Evolutionary conservation across 2,797 vertebrate genomes (phyloP), one percentile per base, ranked within the genome.

Genomic region (Kryptopterus vitreolus): DNA sequence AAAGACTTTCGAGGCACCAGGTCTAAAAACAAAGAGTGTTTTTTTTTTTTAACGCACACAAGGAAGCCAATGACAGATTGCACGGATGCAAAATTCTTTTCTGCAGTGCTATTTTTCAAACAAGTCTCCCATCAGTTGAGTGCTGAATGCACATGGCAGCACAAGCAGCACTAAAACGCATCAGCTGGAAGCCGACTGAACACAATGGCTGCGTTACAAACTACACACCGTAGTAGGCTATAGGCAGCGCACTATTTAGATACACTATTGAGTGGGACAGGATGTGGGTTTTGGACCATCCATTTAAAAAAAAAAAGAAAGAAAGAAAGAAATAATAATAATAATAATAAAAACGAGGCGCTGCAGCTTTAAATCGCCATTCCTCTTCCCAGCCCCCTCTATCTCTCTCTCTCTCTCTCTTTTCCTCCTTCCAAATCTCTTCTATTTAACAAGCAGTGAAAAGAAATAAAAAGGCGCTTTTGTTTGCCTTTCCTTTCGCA

Each of bases 381-480:
- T 93, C 93, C 93, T 35, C 52, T 53, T 92, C 90, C 92, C 93
- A 92, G 92, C 93, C 91, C 95, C 76, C 53, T 29, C 50, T 29
- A 4, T 35, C 10, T 12, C 12, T 18, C 16, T 50, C 22, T 46
- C 2, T 4, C 16, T 76, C 50, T 33, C 48, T 24, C 35, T 94
- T 93, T 93, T 94, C 94, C 48, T 24, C 35, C 94, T 93, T 93
- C 95, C 94, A 96, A 95, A 95, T 93, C 93, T 92, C 91, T 92
- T 92, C 94, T 94, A 95, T 95, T 95, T 95, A 94, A 94, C 94
- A 91, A 93, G 93, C 90, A 89, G 89, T 94, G 94, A 94, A 95
- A 94, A 94, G 94, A 94, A 94, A 95, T 94, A 93, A 89, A 89
- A 91, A 91, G 94, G 87, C 91, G 92, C 95, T 96, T 97, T 98